Evolutionary conservation across 2,113 vertebrate genomes (phyloP).

Genomic region (Platysternon megacephalum): DNA sequence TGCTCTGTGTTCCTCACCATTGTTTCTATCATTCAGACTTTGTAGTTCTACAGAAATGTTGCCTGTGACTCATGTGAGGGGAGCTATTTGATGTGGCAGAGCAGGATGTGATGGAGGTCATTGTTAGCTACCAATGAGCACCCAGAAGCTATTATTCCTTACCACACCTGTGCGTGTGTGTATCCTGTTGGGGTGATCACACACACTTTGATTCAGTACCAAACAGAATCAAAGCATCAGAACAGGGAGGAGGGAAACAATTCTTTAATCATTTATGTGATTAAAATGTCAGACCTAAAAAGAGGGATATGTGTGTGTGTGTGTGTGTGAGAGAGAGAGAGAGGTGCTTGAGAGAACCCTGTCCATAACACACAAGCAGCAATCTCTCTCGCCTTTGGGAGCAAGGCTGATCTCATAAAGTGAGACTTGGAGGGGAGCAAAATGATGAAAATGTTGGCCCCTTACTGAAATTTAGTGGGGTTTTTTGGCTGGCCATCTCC

Average conservation of each 20-base stretch:
- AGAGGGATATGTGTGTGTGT: rapidly evolving
- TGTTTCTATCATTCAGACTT: not conserved
- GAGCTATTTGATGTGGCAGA: not conserved
- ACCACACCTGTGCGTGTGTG: not conserved
- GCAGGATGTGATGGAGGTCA: not conserved
- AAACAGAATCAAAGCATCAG: not conserved
- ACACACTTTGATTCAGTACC: not conserved
- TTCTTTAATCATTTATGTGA: not conserved
- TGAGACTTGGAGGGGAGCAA: not conserved
- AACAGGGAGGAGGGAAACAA: rapidly evolving
- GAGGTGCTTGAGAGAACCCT: not conserved
- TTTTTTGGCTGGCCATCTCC: too few relatives aligned
- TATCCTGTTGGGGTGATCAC: rapidly evolving
- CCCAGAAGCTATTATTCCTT: not conserved
- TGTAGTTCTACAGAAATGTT: not conserved
- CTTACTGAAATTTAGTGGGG: too few relatives aligned
- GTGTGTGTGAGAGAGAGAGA: rapidly evolving
- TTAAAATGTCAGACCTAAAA: not conserved
- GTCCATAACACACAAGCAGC: not conserved
- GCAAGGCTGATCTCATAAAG: not conserved
- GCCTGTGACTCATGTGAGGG: not conserved
- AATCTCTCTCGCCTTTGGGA: not conserved
- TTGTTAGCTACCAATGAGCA: not conserved
- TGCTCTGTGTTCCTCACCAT: rapidly evolving
- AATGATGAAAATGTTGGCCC: not conserved